Conservation (phyloP, 2,888 invertebrate species). For the Ophion obscuratus region DNA sequence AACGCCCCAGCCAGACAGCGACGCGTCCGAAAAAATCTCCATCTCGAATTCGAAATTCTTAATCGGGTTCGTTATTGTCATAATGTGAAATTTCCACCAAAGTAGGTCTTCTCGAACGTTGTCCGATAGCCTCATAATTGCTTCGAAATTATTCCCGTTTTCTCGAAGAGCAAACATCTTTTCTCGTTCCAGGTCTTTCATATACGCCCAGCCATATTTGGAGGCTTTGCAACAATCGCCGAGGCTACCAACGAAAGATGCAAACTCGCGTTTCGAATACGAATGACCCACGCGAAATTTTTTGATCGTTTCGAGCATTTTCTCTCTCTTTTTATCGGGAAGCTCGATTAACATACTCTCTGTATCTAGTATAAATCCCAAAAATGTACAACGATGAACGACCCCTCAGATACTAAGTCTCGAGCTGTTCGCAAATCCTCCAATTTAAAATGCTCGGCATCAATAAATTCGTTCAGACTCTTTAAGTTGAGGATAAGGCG, state of each 20-base stretch:
- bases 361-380: conserved; percentile 38
- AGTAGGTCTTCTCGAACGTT: background rate
- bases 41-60: conserved; percentile 15
- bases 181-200: conserved; percentile 24
- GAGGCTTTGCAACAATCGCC: conserved; percentile 25
- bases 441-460: conserved; percentile 71
- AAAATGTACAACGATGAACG: conserved; percentile 3
- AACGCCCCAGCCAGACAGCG: conserved; percentile 11
- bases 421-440: conserved; percentile 70
- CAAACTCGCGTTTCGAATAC: conserved; percentile 34
- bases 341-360: conserved; percentile 25
- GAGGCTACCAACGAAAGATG: conserved; percentile 21
- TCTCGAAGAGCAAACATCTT: conserved; percentile 26
- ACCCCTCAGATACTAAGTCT: conserved; percentile 30
- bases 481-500: conserved; percentile 72
- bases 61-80: conserved; percentile 22
- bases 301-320: conserved; percentile 16
- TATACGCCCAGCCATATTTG: conserved; percentile 41
- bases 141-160: conserved; percentile 13
- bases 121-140: conserved; percentile 12
- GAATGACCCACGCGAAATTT: conserved; percentile 10
- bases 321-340: conserved; percentile 29
- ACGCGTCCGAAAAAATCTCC: conserved; percentile 55
- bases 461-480: conserved; percentile 67
- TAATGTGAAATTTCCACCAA: conserved; percentile 42